Percentiles rank a stretch among this genome's conserved stretches.
Evolutionary conservation across 2,888 invertebrate species (phyloP).

Genomic region (Sinotaia quadrata): DNA sequence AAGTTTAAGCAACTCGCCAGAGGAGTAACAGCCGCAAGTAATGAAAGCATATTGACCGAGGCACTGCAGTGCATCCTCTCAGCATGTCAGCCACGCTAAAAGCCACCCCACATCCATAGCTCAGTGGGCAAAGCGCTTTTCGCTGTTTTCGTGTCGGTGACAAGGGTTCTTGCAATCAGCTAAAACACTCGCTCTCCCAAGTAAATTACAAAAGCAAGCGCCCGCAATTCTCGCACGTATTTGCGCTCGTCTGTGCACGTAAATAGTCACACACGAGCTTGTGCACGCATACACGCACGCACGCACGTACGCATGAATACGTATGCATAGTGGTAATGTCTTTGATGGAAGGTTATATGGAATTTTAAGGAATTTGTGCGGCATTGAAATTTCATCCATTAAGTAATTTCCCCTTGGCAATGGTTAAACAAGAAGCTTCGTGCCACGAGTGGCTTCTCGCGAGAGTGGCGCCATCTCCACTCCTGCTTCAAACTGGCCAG

Average conservation of each 20-base stretch:
- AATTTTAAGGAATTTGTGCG: slow-evolving; percentile 30
- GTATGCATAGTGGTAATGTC: slow-evolving; percentile 1
- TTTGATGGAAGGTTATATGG: slow-evolving; percentile 7
- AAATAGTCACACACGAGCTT: background rate
- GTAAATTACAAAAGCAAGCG: slow-evolving; percentile 19
- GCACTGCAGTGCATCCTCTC: no score
- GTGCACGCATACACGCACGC: background rate
- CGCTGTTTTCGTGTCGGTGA: slow-evolving; percentile 20
- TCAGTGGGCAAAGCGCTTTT: slow-evolving; percentile 27
- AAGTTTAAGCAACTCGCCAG: no score
- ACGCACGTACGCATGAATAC: background rate
- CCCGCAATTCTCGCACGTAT: background rate
- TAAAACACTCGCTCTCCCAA: slow-evolving; percentile 27
- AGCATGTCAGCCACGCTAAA: no score
- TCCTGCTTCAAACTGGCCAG: slow-evolving; percentile 27
- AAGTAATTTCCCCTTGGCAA: slow-evolving; percentile 36
- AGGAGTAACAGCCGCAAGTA: no score
- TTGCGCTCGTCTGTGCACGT: background rate
- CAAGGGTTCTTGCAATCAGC: slow-evolving; percentile 29
- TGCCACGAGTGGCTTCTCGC: slow-evolving; percentile 17
- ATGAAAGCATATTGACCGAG: no score
- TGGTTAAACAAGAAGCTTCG: slow-evolving; percentile 27
- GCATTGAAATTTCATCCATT: slow-evolving; percentile 36
- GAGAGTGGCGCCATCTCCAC: slow-evolving; percentile 23
- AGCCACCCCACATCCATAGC: no score